phyloP scores from a whole-genome alignment of 2,797 vertebrate genomes.

The Halcyon chelicuti region DNA sequence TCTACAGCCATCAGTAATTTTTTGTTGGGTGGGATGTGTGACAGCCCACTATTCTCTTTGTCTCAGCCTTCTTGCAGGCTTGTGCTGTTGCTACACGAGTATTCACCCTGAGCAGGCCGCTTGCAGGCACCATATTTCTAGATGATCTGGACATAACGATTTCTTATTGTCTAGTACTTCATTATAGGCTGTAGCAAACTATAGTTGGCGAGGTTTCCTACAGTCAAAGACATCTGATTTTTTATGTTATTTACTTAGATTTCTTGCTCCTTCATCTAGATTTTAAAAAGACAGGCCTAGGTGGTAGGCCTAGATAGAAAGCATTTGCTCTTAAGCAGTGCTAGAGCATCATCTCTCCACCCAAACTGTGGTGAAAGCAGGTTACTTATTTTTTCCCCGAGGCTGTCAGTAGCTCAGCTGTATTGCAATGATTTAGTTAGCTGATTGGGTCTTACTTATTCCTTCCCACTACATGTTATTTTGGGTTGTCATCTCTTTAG shows the following conservation, averaged over 20 bases:
- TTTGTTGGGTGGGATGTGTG: neutral
- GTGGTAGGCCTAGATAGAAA: neutral
- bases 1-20: neutral
- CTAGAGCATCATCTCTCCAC: neutral
- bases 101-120: neutral
- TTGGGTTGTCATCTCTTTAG: neutral
- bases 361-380: neutral
- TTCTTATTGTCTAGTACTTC: neutral
- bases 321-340: neutral
- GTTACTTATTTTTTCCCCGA: neutral
- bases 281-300: neutral
- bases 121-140: neutral
- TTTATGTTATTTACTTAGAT: neutral
- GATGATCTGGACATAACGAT: neutral
- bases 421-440: neutral
- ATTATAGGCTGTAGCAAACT: neutral
- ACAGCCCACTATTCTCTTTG: neutral
- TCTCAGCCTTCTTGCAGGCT: neutral
- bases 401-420: neutral
- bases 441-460: neutral
- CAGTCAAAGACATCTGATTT: neutral
- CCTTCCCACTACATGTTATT: neutral
- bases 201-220: neutral
- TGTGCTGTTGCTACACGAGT: rapidly evolving
- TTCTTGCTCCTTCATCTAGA: neutral